phyloP scores from a whole-genome alignment of 2,888 invertebrate species.

The Tachystola acroxantha region DNA sequence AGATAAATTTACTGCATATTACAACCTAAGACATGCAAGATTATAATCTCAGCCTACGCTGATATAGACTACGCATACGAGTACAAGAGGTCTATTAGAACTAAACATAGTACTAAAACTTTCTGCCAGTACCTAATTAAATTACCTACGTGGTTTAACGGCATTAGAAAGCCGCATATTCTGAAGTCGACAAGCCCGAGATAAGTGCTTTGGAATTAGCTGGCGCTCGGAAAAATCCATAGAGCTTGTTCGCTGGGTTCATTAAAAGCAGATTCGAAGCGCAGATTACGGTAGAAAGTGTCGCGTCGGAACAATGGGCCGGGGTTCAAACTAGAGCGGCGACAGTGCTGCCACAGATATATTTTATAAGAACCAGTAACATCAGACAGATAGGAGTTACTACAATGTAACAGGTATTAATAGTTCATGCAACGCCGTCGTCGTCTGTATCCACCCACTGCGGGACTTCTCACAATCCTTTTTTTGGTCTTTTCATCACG shows the following conservation, averaged over 20 bases:
- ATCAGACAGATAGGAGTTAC: too few relatives aligned
- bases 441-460: too few relatives aligned
- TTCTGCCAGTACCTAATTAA: not conserved
- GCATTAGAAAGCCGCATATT: conserved; percentile 3
- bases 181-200: not conserved
- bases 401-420: too few relatives aligned
- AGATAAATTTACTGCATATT: too few relatives aligned
- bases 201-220: conserved; percentile 9
- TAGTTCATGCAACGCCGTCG: too few relatives aligned
- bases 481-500: too few relatives aligned
- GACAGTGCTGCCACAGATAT: conserved; percentile 22
- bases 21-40: too few relatives aligned
- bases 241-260: conserved; percentile 18
- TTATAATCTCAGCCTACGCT: too few relatives aligned
- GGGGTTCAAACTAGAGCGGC: conserved; percentile 41
- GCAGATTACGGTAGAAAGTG: conserved; percentile 67
- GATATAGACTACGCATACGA: too few relatives aligned
- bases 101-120: not conserved
- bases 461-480: too few relatives aligned
- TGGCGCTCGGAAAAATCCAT: conserved; percentile 8
- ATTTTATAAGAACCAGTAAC: too few relatives aligned
- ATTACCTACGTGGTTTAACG: not conserved
- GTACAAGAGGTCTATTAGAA: too few relatives aligned
- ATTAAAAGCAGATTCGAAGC: conserved; percentile 52
- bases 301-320: conserved; percentile 57